Evolutionary conservation across 2,888 invertebrate species (phyloP), one percentile per base, ranked within the genome.

Genomic region (Clunio marinus): DNA sequence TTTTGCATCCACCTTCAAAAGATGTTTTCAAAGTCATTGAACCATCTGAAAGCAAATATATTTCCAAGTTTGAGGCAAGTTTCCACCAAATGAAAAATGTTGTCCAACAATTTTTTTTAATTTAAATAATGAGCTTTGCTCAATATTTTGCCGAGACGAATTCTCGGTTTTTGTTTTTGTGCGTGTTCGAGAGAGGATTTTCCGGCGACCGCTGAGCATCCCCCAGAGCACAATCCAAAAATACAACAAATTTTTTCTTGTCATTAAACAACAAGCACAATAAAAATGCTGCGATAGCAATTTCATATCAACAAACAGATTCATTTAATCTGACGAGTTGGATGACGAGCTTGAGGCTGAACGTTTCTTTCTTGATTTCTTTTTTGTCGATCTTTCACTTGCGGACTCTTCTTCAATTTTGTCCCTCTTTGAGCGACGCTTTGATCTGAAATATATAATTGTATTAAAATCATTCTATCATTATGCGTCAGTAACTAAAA

Each of bases 401-500:
- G 55, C 66, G 32, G 46, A 46, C 10, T 45, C 27, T 17, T 37
- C 41, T n/a, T 51, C 51, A 51, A 55, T 51, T 32, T 55, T 66
- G 5, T 66, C 66, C 7, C 22, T 51, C 15, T 51, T 66, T 13
- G 55, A 55, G 10, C 45, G 51, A 5, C 65, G 15, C 45, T 55
- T 66, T 32, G 66, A 66, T 55, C 66, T 66, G 10, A 2, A 46
- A 15, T 57, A n/a, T n/a, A n/a, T n/a, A n/a, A n/a, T n/a, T n/a
- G n/a, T n/a, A n/a, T n/a, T n/a, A n/a, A 35, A 35, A 8, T 35
- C 10, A 35, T 35, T 8, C 7, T 35, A 35, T 8, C 10, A 35
- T 35, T 35, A 10, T 35, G 10, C 10, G 7, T 35, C 7, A 35
- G 10, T 10, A 35, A 35, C n/a, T 35, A 35, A 35, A 35, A 10